phyloP scores from a whole-genome alignment of 2,797 vertebrate genomes.

The Rhinella marina region DNA sequence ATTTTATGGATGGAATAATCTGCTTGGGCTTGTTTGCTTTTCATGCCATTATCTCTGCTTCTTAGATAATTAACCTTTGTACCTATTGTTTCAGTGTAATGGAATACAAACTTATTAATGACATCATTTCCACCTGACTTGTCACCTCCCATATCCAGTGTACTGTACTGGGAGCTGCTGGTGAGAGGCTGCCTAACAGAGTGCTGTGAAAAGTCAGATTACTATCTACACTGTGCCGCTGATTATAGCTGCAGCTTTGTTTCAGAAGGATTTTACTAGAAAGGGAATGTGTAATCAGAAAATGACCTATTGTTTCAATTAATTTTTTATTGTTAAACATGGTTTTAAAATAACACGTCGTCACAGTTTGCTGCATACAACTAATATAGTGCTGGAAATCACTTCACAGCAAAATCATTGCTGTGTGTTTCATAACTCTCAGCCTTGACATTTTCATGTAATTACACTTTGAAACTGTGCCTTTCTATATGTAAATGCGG shows the following conservation, averaged over 20 bases:
- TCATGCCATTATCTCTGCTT: conserved; percentile 31
- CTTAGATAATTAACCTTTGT: conserved; percentile 55
- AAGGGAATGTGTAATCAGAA: too few species aligned
- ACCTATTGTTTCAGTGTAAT: conserved; percentile 41
- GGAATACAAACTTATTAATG: conserved; percentile 50
- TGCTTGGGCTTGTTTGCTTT: conserved; percentile 41
- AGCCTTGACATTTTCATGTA: too few species aligned
- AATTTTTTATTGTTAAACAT: too few species aligned
- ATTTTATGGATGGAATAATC: conserved; percentile 41
- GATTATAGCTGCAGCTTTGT: not conserved
- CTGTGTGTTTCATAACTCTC: too few species aligned
- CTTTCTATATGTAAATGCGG: too few species aligned
- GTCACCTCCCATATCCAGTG: conserved; percentile 35
- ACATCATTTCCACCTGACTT: conserved; percentile 46
- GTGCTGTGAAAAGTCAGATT: conserved; percentile 10
- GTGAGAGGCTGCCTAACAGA: not conserved
- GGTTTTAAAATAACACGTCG: too few species aligned
- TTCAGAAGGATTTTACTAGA: not conserved
- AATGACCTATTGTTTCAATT: too few species aligned
- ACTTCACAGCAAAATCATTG: too few species aligned
- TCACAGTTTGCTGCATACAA: too few species aligned
- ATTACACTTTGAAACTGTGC: too few species aligned
- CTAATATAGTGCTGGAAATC: too few species aligned
- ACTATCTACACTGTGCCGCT: not conserved
- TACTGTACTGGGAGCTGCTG: not conserved